Conservation (phyloP, 2,113 vertebrate species). For the Morone chrysops region DNA sequence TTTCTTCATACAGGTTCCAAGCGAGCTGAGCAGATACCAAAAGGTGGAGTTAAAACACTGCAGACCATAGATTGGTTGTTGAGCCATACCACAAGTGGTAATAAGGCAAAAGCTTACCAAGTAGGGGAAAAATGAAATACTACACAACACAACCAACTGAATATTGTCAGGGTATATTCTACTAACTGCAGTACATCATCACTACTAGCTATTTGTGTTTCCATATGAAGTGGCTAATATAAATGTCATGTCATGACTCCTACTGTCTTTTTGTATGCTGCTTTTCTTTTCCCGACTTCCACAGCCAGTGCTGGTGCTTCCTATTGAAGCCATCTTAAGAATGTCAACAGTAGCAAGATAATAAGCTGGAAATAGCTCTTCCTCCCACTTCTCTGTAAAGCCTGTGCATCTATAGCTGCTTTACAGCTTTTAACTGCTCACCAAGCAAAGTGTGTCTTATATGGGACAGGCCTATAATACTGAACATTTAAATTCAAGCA, state of each 20-base stretch:
- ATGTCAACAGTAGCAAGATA: conserved; percentile 25
- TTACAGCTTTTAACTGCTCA: conserved; percentile 10
- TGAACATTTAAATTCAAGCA: not conserved
- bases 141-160: no score
- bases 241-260: not conserved
- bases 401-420: not conserved
- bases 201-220: not conserved
- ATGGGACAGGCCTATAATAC: not conserved
- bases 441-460: not conserved
- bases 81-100: no score
- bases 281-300: not conserved
- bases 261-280: not conserved
- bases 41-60: no score
- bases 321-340: conserved; percentile 13
- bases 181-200: not conserved
- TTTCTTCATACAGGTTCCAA: no score
- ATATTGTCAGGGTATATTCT: no score
- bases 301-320: not conserved
- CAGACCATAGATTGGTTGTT: no score
- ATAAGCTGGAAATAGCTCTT: conserved; percentile 9
- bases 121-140: not conserved
- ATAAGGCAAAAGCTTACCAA: no score
- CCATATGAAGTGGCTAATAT: not conserved
- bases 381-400: not conserved
- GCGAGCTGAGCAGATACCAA: no score